These are phyloP conservation scores for Chelmon rostratus DNA, from an alignment of 2,797 vertebrate genomes.

Conservation along the genomic window DNA sequence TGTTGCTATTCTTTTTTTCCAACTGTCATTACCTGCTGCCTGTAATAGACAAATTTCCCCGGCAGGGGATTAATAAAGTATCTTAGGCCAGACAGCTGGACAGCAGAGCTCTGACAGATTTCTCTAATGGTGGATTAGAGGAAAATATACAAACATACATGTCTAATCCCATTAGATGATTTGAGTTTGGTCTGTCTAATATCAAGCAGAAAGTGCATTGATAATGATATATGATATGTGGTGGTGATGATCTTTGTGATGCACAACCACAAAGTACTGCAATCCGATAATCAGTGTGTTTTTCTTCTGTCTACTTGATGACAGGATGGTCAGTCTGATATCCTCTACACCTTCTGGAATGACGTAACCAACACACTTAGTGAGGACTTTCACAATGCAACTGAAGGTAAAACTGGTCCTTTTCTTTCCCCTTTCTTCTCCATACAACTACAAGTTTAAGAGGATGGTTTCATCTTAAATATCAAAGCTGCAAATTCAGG, in stretches of 20 bases:
- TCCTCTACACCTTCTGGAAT: conserved; percentile 94
- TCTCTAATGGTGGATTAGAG: conserved; percentile 14
- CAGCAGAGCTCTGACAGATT: conserved; percentile 29
- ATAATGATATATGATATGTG: neutral
- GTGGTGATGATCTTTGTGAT: neutral
- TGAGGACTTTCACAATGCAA: conserved; percentile 91
- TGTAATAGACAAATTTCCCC: too few species aligned
- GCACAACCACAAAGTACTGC: neutral
- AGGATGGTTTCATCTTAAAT: neutral
- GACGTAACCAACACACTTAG: conserved; percentile 91
- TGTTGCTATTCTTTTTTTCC: too few species aligned
- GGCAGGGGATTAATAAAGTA: too few species aligned
- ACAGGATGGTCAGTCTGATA: conserved; percentile 94
- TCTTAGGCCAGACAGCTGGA: conserved; percentile 21
- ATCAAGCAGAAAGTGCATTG: neutral
- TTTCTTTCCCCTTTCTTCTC: neutral
- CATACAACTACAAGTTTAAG: neutral
- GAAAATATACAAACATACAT: conserved; percentile 24
- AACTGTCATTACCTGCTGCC: too few species aligned
- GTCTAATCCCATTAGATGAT: conserved; percentile 8
- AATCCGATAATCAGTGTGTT: conserved; percentile 2
- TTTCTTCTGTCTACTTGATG: conserved; percentile 24
- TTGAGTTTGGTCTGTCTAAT: neutral
- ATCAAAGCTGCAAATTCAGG: conserved; percentile 3
- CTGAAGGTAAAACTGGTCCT: conserved; percentile 87